Evolutionary conservation across 2,113 vertebrate species (phyloP).

Genomic region (Xiphorhynchus elegans): DNA sequence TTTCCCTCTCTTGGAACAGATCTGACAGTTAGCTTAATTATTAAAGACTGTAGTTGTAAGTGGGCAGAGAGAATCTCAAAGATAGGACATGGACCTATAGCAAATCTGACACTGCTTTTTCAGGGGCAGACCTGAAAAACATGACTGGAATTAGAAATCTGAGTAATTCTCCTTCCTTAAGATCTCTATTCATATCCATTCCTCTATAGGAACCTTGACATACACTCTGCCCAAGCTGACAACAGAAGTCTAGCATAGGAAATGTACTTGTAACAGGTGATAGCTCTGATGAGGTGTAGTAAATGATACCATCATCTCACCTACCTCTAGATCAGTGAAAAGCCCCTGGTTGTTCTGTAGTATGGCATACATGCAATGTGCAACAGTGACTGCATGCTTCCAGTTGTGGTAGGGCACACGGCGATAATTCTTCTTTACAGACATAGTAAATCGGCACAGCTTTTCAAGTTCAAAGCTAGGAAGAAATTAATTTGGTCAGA

Average conservation of each 20-base stretch:
- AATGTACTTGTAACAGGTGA: not conserved
- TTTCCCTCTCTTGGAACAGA: not conserved
- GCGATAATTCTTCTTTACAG: constrained; percentile 96
- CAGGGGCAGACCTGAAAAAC: not conserved
- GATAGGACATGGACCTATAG: not conserved
- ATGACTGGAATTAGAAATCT: not conserved
- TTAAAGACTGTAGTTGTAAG: not conserved
- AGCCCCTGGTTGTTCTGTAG: constrained; percentile 87
- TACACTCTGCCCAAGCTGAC: not conserved
- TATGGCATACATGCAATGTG: constrained; percentile 97
- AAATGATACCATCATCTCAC: not conserved
- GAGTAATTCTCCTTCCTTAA: not conserved
- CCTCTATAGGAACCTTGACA: not conserved
- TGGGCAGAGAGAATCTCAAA: not conserved
- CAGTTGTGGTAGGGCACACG: constrained; percentile 99
- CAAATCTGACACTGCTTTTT: not conserved
- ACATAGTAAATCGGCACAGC: constrained; percentile 97
- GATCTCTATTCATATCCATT: rapidly evolving
- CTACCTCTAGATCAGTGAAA: constrained; percentile 95
- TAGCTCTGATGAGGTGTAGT: not conserved
- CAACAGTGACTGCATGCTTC: constrained; percentile 96
- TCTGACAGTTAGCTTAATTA: not conserved
- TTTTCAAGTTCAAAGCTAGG: constrained; percentile 96
- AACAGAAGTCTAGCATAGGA: not conserved
- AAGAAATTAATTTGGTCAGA: not conserved